Percentiles rank a stretch among this genome's conserved stretches.
These are phyloP conservation scores for Luscinia megarhynchos DNA, from an alignment of 2,797 vertebrate species.

Conservation along the genomic window DNA sequence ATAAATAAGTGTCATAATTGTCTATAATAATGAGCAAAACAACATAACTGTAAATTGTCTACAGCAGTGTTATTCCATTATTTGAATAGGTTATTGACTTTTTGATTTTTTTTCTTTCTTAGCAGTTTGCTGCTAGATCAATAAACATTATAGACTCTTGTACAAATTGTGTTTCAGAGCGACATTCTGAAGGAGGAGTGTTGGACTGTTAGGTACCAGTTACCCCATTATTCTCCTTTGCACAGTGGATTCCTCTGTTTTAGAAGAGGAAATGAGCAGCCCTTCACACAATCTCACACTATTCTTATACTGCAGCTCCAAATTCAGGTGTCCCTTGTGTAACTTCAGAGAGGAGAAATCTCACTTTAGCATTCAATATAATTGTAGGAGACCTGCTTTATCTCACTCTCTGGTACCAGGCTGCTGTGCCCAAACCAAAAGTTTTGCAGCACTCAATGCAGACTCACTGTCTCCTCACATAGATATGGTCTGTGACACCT, in stretches of 20 bases:
- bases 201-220: accelerated
- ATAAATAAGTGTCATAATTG: neutral
- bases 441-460: neutral
- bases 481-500: neutral
- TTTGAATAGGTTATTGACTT: neutral
- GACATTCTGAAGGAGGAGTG: neutral
- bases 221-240: neutral
- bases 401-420: neutral
- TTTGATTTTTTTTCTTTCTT: neutral
- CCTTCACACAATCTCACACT: neutral
- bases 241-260: neutral
- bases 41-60: neutral
- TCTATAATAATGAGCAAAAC: neutral
- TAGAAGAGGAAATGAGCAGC: neutral
- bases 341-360: neutral
- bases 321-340: neutral
- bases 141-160: neutral
- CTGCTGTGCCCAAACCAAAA: neutral
- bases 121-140: neutral
- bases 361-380: neutral
- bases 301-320: neutral
- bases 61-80: neutral
- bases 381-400: neutral
- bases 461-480: neutral
- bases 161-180: neutral